Percentiles rank a stretch among this genome's conserved stretches.
Conservation (phyloP, 2,888 invertebrate species). For the Lycocerus yunnanus region DNA sequence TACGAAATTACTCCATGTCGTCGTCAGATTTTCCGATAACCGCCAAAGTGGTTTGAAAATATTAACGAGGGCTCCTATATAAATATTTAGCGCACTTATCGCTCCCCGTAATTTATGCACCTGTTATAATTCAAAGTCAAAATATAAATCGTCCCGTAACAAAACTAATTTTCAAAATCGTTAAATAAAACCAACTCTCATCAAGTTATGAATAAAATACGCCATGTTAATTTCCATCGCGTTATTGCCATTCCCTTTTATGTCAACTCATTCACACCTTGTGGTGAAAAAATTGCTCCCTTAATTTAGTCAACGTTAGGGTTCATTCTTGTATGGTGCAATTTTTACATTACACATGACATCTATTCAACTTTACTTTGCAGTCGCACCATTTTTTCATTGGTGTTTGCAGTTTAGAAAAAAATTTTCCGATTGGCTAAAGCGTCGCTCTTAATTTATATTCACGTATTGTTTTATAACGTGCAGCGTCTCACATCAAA, state of each 20-base stretch:
- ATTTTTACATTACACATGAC: constrained; percentile 26
- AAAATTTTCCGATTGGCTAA: constrained; percentile 40
- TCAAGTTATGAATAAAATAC: constrained; percentile 8
- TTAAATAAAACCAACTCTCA: background rate
- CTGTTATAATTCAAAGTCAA: background rate
- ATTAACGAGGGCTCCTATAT: background rate
- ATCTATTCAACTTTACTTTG: constrained; percentile 23
- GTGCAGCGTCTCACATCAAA: constrained; percentile 50
- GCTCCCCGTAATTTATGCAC: background rate
- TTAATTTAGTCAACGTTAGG: constrained; percentile 22
- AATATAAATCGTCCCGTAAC: background rate
- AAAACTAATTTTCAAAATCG: constrained; percentile 5
- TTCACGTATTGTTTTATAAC: constrained; percentile 41
- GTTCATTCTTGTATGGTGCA: constrained; percentile 21
- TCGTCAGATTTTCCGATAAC: background rate
- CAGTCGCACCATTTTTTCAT: constrained; percentile 36
- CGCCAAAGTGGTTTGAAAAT: background rate
- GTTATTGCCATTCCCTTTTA: constrained; percentile 22
- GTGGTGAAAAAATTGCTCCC: constrained; percentile 20
- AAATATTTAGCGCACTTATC: background rate
- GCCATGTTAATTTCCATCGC: constrained; percentile 29
- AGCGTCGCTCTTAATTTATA: constrained; percentile 47
- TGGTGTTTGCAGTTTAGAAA: constrained; percentile 43
- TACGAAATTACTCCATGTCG: background rate
- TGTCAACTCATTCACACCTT: constrained; percentile 33